Percentiles rank a stretch among this genome's conserved stretches.
phyloP scores from a whole-genome alignment of 2,888 invertebrate species.

The Octonoba sinensis region DNA sequence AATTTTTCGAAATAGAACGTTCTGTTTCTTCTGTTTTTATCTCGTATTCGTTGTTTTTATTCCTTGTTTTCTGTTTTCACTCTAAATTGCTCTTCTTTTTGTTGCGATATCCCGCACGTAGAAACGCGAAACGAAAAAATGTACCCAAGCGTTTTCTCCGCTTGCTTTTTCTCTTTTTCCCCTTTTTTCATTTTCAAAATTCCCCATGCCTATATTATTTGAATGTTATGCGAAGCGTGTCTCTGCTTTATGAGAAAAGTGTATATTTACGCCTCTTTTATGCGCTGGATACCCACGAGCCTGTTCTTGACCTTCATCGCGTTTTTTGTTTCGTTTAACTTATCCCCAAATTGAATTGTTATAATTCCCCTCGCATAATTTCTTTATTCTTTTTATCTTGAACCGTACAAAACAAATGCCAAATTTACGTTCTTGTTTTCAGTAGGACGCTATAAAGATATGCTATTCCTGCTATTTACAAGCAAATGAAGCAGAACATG shows the following conservation, averaged over 20 bases:
- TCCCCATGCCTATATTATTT: constrained; percentile 35
- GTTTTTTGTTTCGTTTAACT: neutral
- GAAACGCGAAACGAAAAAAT: constrained; percentile 30
- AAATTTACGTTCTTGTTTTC: too few species aligned
- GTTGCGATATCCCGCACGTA: constrained; percentile 53
- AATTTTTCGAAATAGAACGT: neutral
- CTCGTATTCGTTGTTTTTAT: constrained; percentile 37
- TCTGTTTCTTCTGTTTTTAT: neutral
- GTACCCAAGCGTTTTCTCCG: constrained; percentile 22
- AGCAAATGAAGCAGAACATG: too few species aligned
- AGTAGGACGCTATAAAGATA: too few species aligned
- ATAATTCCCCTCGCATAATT: too few species aligned
- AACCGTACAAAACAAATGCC: too few species aligned
- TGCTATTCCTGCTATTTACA: too few species aligned
- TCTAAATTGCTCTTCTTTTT: constrained; percentile 46
- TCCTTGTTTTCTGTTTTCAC: constrained; percentile 56
- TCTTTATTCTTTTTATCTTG: too few species aligned
- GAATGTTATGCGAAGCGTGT: constrained; percentile 27
- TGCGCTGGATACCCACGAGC: constrained; percentile 34
- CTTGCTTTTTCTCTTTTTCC: neutral
- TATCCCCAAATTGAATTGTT: constrained; percentile 6
- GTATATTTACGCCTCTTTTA: constrained; percentile 31
- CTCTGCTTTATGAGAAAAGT: constrained; percentile 54
- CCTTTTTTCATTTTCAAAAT: constrained; percentile 6
- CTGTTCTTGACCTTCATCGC: constrained; percentile 36